phyloP scores from a whole-genome alignment of 2,888 invertebrate genomes.

The Andrena camellia region DNA sequence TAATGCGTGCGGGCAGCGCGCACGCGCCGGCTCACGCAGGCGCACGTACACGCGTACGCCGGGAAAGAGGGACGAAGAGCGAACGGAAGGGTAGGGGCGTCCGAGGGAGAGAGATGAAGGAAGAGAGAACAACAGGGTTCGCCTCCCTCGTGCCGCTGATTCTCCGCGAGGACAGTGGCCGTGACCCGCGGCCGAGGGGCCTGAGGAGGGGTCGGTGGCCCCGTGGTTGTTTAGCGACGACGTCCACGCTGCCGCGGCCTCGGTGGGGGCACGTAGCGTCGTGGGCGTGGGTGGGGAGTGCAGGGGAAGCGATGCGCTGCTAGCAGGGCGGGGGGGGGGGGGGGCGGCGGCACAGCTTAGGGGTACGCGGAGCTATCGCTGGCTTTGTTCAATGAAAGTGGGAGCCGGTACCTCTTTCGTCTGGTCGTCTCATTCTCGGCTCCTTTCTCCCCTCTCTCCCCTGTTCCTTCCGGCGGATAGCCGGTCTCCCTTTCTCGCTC shows the following conservation, averaged over 20 bases:
- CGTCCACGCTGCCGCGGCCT: constrained; percentile 67
- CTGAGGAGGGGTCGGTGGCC: constrained; percentile 82
- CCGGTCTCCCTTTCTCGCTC: not conserved
- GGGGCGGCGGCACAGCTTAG: constrained; percentile 40
- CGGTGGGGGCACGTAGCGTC: constrained; percentile 62
- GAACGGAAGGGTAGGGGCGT: constrained; percentile 17
- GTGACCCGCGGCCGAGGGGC: constrained; percentile 80
- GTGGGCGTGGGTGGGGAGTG: constrained; percentile 43
- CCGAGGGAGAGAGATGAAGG: constrained; percentile 26
- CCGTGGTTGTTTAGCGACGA: constrained; percentile 75
- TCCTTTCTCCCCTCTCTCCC: constrained; percentile 5
- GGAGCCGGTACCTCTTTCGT: constrained; percentile 50
- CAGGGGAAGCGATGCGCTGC: constrained; percentile 23
- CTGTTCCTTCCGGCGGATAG: not conserved
- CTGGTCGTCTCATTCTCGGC: constrained; percentile 27
- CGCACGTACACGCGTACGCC: constrained; percentile 25
- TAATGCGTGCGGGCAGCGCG: constrained; percentile 19
- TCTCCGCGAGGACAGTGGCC: constrained; percentile 82
- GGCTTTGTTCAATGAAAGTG: constrained; percentile 56
- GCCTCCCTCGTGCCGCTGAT: constrained; percentile 65
- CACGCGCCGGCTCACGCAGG: constrained; percentile 39
- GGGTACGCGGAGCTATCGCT: constrained; percentile 30
- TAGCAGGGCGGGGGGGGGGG: constrained; percentile 1
- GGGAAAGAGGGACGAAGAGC: constrained; percentile 1
- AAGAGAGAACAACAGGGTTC: constrained; percentile 49